These are phyloP conservation scores for Caenorhabditis tropicalis DNA, from an alignment of 1,140 invertebrate species.

Conservation along the genomic window DNA sequence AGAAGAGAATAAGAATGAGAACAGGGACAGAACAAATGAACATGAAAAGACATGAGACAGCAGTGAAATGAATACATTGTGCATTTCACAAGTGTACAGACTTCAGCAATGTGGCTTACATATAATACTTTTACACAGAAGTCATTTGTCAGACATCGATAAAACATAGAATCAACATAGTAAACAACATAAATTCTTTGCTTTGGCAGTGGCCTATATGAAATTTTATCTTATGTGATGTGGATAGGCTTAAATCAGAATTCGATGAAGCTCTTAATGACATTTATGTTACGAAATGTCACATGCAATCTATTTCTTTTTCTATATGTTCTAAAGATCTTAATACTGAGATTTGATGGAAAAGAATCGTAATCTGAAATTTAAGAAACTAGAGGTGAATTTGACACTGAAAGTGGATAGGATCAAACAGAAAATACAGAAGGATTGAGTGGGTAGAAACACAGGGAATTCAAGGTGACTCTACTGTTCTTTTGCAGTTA, in stretches of 20 bases:
- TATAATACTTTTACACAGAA: not conserved
- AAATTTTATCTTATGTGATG: too few relatives aligned
- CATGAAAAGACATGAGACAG: constrained; percentile 54
- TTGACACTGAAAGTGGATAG: not conserved
- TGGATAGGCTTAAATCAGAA: too few relatives aligned
- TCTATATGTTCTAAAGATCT: too few relatives aligned
- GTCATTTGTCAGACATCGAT: not conserved
- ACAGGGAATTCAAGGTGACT: not conserved
- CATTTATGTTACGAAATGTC: too few relatives aligned
- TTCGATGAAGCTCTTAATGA: too few relatives aligned
- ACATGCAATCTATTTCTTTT: not conserved
- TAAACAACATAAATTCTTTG: not conserved
- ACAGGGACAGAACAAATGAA: not conserved
- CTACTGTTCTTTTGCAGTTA: not conserved
- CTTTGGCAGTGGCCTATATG: too few relatives aligned
- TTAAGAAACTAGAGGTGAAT: not conserved
- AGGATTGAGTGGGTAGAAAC: constrained; percentile 42
- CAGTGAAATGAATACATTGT: not conserved
- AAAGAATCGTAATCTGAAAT: not conserved
- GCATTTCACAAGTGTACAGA: not conserved
- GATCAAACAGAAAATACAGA: constrained; percentile 20
- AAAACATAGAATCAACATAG: not conserved
- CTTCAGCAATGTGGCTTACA: not conserved
- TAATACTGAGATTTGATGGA: not conserved
- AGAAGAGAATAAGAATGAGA: not conserved